Percentiles rank a stretch among this genome's conserved stretches.
Evolutionary conservation across 1,140 invertebrate species (phyloP).

Genomic region (Geopemphigus sp.): DNA sequence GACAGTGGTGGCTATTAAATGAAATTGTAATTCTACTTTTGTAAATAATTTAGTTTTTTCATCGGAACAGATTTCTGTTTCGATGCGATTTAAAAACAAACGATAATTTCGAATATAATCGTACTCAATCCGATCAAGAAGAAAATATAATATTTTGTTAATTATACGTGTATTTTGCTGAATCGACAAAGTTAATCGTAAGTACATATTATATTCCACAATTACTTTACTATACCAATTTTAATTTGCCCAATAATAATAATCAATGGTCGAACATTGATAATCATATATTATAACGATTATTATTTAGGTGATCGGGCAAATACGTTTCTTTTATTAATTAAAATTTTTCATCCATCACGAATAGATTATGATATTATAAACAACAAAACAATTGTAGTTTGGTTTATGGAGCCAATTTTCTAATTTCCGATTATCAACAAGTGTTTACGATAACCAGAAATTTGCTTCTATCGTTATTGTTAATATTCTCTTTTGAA

Average conservation of each 20-base stretch:
- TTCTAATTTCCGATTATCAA: no score
- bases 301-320: background rate
- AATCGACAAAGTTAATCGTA: background rate
- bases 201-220: background rate
- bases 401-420: no score
- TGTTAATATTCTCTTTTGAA: no score
- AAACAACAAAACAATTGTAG: no score
- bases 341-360: no score
- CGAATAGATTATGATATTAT: no score
- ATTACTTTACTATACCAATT: background rate
- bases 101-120: background rate
- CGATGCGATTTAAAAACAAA: background rate
- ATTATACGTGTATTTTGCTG: background rate
- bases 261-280: background rate
- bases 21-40: slow-evolving; percentile 10
- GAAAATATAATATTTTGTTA: background rate
- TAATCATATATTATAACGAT: background rate
- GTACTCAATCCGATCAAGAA: background rate
- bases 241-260: background rate
- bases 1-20: background rate
- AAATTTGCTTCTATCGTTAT: no score
- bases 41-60: slow-evolving; percentile 16
- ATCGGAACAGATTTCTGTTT: background rate
- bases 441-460: no score
- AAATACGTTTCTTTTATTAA: no score